Conservation (phyloP, 2,888 invertebrate species). For the Oegoconia quadripuncta region DNA sequence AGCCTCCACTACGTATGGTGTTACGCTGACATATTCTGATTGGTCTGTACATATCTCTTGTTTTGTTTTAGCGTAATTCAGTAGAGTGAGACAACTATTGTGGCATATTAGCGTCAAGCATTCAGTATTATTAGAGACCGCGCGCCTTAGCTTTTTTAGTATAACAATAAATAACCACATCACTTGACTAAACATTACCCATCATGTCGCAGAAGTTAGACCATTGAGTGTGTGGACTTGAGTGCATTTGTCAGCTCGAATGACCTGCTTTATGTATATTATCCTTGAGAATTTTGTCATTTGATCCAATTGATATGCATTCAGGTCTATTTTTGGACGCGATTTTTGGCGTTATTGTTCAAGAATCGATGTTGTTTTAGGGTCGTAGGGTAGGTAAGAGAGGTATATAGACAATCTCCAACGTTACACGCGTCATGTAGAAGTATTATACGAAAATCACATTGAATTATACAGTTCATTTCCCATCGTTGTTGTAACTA, state of each 20-base stretch:
- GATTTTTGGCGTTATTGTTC: conserved; percentile 4
- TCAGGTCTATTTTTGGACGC: not conserved
- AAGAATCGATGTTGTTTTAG: conserved; percentile 1
- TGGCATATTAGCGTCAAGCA: not conserved
- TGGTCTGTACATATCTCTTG: no score
- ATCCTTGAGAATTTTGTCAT: no score
- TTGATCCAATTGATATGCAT: no score
- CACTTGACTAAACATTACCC: not conserved
- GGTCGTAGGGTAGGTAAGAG: not conserved
- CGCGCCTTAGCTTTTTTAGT: conserved; percentile 36
- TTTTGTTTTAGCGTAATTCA: no score
- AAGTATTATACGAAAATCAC: no score
- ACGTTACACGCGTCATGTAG: no score
- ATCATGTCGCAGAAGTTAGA: not conserved
- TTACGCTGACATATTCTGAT: no score
- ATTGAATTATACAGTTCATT: conserved; percentile 21
- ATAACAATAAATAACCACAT: conserved; percentile 2
- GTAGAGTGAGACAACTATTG: not conserved
- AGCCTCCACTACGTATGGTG: no score
- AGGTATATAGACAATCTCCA: conserved; percentile 13
- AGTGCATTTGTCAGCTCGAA: no score
- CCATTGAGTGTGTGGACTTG: no score
- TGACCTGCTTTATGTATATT: no score
- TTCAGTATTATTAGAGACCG: conserved; percentile 46
- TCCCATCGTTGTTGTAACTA: conserved; percentile 37